phyloP scores from a whole-genome alignment of 2,797 vertebrate species.

The Phrynocephalus vlangalii region DNA sequence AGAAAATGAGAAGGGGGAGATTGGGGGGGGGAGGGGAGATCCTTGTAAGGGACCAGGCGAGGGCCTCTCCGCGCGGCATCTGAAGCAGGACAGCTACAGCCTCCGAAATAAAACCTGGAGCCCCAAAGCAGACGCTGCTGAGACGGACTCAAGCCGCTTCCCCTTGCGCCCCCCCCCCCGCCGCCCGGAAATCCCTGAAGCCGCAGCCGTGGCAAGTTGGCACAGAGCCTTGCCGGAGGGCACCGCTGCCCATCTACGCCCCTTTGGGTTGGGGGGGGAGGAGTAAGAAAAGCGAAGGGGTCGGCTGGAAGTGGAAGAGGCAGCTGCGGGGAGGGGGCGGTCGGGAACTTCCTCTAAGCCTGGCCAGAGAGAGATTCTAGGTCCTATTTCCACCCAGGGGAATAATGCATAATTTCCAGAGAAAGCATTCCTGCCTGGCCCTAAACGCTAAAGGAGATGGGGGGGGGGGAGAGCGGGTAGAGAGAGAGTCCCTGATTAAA shows the following conservation, averaged over 20 bases:
- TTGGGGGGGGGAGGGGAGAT: neutral
- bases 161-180: too few species aligned
- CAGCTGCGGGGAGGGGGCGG: conserved; percentile 16
- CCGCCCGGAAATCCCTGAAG: neutral
- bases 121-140: too few species aligned
- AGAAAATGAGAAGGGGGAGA: too few species aligned
- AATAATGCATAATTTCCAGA: conserved; percentile 81
- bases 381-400: conserved; percentile 68
- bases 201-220: neutral
- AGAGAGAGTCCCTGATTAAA: conserved; percentile 75
- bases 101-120: too few species aligned
- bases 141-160: too few species aligned
- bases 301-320: neutral
- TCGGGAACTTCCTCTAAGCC: conserved; percentile 69
- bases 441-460: neutral
- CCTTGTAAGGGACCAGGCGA: neutral
- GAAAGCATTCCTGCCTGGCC: conserved; percentile 74
- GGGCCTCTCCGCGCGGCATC: neutral
- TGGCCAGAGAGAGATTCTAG: conserved; percentile 72
- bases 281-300: neutral
- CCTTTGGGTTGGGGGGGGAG: too few species aligned
- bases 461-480: neutral
- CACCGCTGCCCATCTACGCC: neutral
- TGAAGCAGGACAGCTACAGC: too few species aligned
- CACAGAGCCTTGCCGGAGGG: neutral